Percentiles rank a stretch among this genome's conserved stretches.
Conservation (phyloP, 2,113 vertebrate species). For the Hydropotes inermis region DNA sequence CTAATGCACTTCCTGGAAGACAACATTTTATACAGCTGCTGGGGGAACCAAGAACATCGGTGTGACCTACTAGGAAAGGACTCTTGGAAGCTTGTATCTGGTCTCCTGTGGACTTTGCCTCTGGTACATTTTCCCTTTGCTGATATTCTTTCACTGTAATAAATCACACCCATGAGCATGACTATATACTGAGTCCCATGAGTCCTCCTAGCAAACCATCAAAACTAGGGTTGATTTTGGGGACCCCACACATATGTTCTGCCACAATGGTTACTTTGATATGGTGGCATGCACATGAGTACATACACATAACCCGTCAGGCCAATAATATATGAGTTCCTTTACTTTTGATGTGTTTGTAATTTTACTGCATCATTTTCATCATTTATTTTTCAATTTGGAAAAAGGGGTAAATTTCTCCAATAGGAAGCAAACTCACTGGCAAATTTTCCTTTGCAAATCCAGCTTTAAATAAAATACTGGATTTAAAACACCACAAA, state of each 20-base stretch:
- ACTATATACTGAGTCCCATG: background rate
- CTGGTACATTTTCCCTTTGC: background rate
- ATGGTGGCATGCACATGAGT: no score
- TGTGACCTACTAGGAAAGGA: background rate
- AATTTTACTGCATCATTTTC: background rate
- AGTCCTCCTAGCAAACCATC: background rate
- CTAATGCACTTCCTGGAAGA: background rate
- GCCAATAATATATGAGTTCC: background rate
- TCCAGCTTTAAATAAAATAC: constrained; percentile 15
- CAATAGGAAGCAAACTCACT: background rate
- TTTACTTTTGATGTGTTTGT: background rate
- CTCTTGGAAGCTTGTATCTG: background rate
- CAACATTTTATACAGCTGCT: background rate
- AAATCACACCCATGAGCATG: background rate
- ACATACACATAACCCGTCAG: background rate
- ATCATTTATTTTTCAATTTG: background rate
- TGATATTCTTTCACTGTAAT: background rate
- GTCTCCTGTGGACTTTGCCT: background rate
- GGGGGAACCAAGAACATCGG: background rate
- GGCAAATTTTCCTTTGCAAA: background rate
- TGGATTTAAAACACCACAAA: background rate
- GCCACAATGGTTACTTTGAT: background rate
- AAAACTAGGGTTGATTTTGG: background rate
- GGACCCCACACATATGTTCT: background rate
- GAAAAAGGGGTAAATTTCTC: background rate